phyloP scores from a whole-genome alignment of 1,140 invertebrate species.

The Sinonovacula constricta region DNA sequence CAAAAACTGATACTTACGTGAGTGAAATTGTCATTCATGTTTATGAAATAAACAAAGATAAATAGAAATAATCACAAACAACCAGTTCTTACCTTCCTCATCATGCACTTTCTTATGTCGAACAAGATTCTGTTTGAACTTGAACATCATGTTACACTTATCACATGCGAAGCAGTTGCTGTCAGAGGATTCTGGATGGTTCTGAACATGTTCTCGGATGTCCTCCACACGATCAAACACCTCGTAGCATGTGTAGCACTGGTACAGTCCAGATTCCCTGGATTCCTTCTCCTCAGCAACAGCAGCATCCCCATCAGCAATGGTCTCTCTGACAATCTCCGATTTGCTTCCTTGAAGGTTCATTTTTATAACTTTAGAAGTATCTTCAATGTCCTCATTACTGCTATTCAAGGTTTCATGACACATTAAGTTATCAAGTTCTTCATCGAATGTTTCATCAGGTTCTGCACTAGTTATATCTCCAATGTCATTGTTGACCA shows the following conservation, averaged over 20 bases:
- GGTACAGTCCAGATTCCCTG: constrained; percentile 71
- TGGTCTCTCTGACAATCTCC: constrained; percentile 8
- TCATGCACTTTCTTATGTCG: constrained; percentile 73
- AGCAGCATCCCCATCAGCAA: not conserved
- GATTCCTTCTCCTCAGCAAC: not conserved
- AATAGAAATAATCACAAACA: too few species aligned
- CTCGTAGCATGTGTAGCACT: constrained; percentile 77
- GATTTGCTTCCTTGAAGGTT: too few species aligned
- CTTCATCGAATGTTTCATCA: too few species aligned
- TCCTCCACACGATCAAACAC: constrained; percentile 74
- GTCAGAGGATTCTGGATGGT: constrained; percentile 53
- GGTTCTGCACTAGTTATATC: too few species aligned
- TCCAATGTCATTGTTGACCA: too few species aligned
- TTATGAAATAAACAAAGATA: too few species aligned
- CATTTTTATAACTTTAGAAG: too few species aligned
- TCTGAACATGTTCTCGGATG: constrained; percentile 66
- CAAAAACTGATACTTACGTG: too few species aligned
- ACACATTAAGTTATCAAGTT: too few species aligned
- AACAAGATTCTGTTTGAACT: constrained; percentile 71
- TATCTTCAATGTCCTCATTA: too few species aligned
- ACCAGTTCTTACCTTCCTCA: constrained; percentile 40
- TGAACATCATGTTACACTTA: constrained; percentile 76
- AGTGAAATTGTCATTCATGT: too few species aligned
- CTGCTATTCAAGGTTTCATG: too few species aligned
- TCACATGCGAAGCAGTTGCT: constrained; percentile 71